These are phyloP conservation scores for Bombylius discolor DNA, from an alignment of 2,888 invertebrate species.

Conservation along the genomic window DNA sequence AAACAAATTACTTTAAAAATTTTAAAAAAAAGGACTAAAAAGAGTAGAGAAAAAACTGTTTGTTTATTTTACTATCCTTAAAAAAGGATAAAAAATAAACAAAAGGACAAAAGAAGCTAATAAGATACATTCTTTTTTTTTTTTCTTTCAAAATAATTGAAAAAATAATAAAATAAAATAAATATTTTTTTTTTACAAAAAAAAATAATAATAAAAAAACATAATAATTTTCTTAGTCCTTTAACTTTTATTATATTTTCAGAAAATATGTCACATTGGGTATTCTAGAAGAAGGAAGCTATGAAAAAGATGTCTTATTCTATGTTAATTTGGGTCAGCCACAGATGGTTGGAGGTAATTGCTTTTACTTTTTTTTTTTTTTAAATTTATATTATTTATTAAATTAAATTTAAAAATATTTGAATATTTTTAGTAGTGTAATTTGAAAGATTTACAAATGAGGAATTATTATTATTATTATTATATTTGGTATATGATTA, in stretches of 20 bases:
- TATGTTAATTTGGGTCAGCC: slow-evolving; percentile 87
- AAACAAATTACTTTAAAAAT: no score
- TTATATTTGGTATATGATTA: no score
- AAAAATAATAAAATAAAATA: no score
- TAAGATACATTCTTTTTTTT: no score
- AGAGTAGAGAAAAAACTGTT: no score
- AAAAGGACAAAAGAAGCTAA: no score
- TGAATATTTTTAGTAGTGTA: not conserved
- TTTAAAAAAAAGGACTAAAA: no score
- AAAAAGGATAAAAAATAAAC: no score
- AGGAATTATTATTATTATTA: not conserved
- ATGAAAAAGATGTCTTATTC: slow-evolving; percentile 91
- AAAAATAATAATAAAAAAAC: no score
- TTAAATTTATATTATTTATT: not conserved
- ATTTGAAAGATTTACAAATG: not conserved
- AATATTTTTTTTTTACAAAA: no score
- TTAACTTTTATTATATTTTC: slow-evolving; percentile 39
- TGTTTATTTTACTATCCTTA: no score
- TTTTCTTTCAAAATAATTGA: no score
- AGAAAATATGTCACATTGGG: slow-evolving; percentile 77
- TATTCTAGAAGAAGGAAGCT: slow-evolving; percentile 93
- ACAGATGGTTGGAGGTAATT: slow-evolving; percentile 71
- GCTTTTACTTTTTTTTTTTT: not conserved
- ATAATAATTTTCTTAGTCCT: not conserved
- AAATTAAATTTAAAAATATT: not conserved